A percentile compares a stretch with the other conserved stretches of the same genome.
phyloP scores from a whole-genome alignment of 2,113 vertebrate genomes.

The Anhinga rufa region DNA sequence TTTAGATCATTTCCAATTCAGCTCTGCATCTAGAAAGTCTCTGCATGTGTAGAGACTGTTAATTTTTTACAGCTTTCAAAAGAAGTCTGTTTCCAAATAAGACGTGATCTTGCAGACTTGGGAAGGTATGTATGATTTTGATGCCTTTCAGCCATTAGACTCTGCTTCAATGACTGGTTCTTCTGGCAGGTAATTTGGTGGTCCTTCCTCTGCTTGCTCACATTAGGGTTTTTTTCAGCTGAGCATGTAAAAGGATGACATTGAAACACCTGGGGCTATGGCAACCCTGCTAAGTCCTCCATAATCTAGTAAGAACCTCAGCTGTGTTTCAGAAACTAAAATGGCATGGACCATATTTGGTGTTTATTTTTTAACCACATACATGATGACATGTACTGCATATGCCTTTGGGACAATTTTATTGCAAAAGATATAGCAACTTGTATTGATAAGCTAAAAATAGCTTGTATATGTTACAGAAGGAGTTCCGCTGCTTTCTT shows the following conservation, averaged over 20 bases:
- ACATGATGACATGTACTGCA: neutral
- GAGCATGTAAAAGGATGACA: neutral
- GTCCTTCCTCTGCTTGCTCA: neutral
- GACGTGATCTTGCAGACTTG: neutral
- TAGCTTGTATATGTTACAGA: slow-evolving; percentile 14
- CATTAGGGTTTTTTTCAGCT: neutral
- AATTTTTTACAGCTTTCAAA: neutral
- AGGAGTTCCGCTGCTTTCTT: neutral
- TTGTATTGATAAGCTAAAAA: slow-evolving; percentile 4
- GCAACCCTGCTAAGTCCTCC: neutral
- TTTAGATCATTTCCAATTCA: neutral
- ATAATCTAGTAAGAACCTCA: neutral
- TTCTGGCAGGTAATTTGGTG: neutral
- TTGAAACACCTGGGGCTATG: neutral
- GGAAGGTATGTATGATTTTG: neutral
- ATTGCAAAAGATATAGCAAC: slow-evolving; percentile 44
- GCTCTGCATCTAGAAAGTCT: neutral
- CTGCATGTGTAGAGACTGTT: neutral
- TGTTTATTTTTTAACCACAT: neutral
- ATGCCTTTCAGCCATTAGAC: neutral
- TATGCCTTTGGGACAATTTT: slow-evolving; percentile 34
- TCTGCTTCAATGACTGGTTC: neutral
- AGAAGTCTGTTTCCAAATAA: neutral
- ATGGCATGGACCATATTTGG: neutral
- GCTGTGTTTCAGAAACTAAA: neutral